Evolutionary conservation across 37 sponge, comb jelly and placozoan genomes (phyloP), one percentile per base, ranked within the genome.

Genomic region (Haliclona indistincta): DNA sequence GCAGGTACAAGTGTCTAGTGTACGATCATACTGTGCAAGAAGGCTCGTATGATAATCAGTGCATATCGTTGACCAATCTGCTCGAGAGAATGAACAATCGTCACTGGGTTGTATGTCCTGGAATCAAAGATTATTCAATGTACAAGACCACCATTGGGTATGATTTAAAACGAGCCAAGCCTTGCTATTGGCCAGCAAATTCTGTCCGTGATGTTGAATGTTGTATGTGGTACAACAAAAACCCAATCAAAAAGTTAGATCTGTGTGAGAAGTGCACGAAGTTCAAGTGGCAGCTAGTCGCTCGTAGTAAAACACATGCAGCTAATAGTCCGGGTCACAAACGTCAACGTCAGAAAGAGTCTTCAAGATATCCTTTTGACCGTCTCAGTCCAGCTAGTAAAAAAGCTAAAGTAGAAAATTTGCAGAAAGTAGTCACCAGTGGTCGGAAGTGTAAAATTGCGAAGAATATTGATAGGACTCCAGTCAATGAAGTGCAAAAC

Each of bases 121-220:
- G 60, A 25, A 58, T 58, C 25, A 58, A 58, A 58, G 60, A 26
- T 26, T 58, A 58, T n/a, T 58, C 60, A n/a, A 26, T 58, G 6
- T 58, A 58, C n/a, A 58, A 58, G 28, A 26, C 11, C n/a, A 58
- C 26, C 60, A 58, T 58, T 58, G 60, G 60, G 60, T 58, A n/a
- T 58, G 6, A 58, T 58, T 26, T 58, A 7, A 58, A 58, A 58
- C n/a, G 6, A 58, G 60, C n/a, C 6, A n/a, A 25, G 25, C 6
- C n/a, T 58, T 25, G n/a, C 25, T 25, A 58, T 26, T 58, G 25
- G 11, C 60, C 28, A n/a, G 26, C 60, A 25, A 26, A 58, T 58
- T 58, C 60, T n/a, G 60, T 58, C 26, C 13, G 60, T n/a, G 23
- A 58, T 26, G 26, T 25, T 6, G n/a, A 58, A 26, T 58, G 60